A percentile compares a stretch with the other conserved stretches of the same genome.
Evolutionary conservation across 2,888 invertebrate genomes (phyloP).

Genomic region (Kryphioiulus occultus): DNA sequence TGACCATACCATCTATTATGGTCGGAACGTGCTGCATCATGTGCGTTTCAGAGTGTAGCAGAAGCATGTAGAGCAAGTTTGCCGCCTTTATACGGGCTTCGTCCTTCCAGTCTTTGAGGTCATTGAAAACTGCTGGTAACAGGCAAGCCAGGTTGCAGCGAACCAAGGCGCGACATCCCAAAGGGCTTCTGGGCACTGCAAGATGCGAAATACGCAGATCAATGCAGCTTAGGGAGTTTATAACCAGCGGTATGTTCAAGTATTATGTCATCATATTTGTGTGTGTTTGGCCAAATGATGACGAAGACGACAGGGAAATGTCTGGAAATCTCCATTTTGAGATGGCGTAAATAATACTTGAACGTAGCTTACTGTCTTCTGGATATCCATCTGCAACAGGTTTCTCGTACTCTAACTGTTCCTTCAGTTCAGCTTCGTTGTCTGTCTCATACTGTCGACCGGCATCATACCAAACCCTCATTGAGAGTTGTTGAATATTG

Average conservation of each 20-base stretch:
- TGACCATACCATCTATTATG: constrained; percentile 69
- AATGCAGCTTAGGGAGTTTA: too few species aligned
- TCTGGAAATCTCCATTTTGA: not conserved
- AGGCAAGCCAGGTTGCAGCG: constrained; percentile 78
- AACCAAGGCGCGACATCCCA: constrained; percentile 84
- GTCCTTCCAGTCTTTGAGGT: constrained; percentile 80
- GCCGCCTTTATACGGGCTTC: constrained; percentile 75
- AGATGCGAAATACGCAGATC: not conserved
- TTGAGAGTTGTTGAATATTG: constrained; percentile 73
- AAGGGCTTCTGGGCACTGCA: constrained; percentile 77
- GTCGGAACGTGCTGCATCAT: constrained; percentile 74
- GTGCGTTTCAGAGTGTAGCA: constrained; percentile 77
- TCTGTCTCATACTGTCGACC: constrained; percentile 83
- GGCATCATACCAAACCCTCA: constrained; percentile 73
- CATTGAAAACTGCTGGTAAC: constrained; percentile 73
- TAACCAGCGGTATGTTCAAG: too few species aligned
- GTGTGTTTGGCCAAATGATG: too few species aligned
- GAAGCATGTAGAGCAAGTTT: constrained; percentile 75
- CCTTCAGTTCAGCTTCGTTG: constrained; percentile 86
- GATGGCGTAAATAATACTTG: too few species aligned
- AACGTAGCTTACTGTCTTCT: not conserved
- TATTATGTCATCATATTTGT: too few species aligned
- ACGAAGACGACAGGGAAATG: too few species aligned
- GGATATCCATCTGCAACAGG: not conserved
- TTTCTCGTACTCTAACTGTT: constrained; percentile 67